These are phyloP conservation scores for Solea solea DNA, from an alignment of 2,113 vertebrate species.

Conservation along the genomic window DNA sequence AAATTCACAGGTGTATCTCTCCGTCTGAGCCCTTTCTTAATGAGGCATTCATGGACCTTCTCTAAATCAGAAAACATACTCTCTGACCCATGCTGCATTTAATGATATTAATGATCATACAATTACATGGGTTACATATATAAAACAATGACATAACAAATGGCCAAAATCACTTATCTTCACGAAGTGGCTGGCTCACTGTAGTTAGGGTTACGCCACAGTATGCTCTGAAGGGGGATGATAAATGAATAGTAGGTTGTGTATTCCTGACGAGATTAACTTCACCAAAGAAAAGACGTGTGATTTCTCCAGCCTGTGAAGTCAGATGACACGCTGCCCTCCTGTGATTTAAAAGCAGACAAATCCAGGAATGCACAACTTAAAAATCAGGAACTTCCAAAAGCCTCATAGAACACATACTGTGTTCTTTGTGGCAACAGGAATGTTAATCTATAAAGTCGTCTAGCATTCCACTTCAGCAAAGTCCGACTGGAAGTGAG, in stretches of 20 bases:
- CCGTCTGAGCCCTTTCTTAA: too few species aligned
- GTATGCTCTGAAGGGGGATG: neutral
- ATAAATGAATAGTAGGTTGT: neutral
- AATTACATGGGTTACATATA: too few species aligned
- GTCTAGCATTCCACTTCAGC: neutral
- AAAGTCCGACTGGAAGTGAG: neutral
- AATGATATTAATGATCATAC: too few species aligned
- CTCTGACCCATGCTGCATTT: too few species aligned
- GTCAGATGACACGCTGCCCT: constrained; percentile 11
- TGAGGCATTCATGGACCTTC: too few species aligned
- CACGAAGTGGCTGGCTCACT: neutral
- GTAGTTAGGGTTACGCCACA: neutral
- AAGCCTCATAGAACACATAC: neutral
- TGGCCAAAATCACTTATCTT: neutral
- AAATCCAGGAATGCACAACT: constrained; percentile 2
- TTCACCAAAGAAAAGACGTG: constrained; percentile 12
- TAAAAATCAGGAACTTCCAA: neutral
- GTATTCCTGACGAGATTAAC: neutral
- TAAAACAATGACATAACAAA: neutral
- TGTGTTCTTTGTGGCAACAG: neutral
- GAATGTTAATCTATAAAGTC: constrained; percentile 13
- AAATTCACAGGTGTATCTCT: too few species aligned
- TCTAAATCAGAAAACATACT: too few species aligned
- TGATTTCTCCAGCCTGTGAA: neutral
- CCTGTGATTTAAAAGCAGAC: constrained; percentile 3